phyloP scores from a whole-genome alignment of 2,113 vertebrate species.

The Tylochromis polylepis region DNA sequence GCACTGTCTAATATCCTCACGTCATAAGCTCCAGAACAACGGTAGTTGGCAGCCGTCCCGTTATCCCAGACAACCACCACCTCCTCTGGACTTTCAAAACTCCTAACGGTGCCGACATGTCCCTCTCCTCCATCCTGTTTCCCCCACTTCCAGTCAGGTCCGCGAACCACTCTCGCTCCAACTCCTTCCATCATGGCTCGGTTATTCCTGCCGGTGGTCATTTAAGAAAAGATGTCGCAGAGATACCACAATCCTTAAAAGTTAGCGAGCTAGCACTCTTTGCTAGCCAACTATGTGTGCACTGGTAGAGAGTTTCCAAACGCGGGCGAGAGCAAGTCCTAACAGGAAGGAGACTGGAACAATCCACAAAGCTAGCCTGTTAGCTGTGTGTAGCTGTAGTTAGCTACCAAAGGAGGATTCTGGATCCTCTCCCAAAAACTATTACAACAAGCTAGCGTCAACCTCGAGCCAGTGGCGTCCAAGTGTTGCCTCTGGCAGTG shows the following conservation, averaged over 20 bases:
- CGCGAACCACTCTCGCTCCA: constrained; percentile 90
- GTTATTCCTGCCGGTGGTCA: constrained; percentile 97
- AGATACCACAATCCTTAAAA: neutral
- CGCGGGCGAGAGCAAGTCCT: constrained; percentile 20
- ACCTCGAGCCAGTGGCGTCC: neutral
- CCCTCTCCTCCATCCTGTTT: constrained; percentile 99
- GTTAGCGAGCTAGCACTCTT: constrained; percentile 6
- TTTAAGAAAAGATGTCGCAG: constrained; percentile 54
- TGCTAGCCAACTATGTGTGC: constrained; percentile 3
- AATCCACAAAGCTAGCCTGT: constrained; percentile 33
- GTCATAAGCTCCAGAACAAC: constrained; percentile 97
- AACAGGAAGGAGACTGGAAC: constrained; percentile 32
- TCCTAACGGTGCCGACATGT: constrained; percentile 95
- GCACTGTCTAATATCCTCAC: constrained; percentile 96
- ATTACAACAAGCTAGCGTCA: constrained; percentile 1
- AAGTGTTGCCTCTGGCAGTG: neutral
- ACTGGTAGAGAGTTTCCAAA: neutral
- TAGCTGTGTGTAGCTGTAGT: constrained; percentile 26
- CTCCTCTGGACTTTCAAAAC: constrained; percentile 98
- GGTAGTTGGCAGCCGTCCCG: constrained; percentile 97
- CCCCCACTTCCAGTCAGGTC: constrained; percentile 99
- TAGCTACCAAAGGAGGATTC: constrained; percentile 39
- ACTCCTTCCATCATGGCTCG: constrained; percentile 98
- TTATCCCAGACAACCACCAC: constrained; percentile 99
- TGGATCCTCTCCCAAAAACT: constrained; percentile 26